These are phyloP conservation scores for Quadriops clusia DNA, from an alignment of 2,888 invertebrate genomes.

Conservation along the genomic window DNA sequence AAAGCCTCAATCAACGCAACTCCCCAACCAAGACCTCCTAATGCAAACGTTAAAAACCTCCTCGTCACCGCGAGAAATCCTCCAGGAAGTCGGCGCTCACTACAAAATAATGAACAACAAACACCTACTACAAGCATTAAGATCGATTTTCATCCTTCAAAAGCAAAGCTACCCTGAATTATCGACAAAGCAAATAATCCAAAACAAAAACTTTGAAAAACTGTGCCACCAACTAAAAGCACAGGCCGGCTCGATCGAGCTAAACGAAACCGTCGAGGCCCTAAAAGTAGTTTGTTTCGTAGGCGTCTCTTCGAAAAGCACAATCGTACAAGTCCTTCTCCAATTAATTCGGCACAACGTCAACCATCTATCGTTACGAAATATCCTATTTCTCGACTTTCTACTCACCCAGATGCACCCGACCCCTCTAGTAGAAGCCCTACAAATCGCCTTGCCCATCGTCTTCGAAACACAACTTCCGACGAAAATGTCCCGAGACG, in stretches of 20 bases:
- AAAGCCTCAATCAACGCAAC: slow-evolving; percentile 6
- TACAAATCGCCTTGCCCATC: slow-evolving; percentile 52
- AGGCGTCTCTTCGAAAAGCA: slow-evolving; percentile 44
- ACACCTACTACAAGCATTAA: slow-evolving; percentile 46
- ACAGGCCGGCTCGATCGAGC: slow-evolving; percentile 41
- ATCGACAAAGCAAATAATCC: slow-evolving; percentile 37
- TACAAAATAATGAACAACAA: slow-evolving; percentile 39
- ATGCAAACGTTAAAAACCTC: slow-evolving; percentile 39
- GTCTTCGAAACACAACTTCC: slow-evolving; percentile 53
- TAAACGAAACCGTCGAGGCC: slow-evolving; percentile 45
- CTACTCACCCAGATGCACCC: slow-evolving; percentile 40
- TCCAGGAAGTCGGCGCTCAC: slow-evolving; percentile 38
- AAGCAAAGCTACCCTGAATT: slow-evolving; percentile 37
- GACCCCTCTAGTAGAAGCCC: slow-evolving; percentile 49
- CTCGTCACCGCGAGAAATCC: slow-evolving; percentile 34
- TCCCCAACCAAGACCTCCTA: slow-evolving; percentile 34
- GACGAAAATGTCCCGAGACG: slow-evolving; percentile 44
- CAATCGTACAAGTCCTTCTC: slow-evolving; percentile 49
- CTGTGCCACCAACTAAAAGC: slow-evolving; percentile 47
- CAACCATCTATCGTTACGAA: slow-evolving; percentile 46
- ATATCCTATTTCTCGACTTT: slow-evolving; percentile 52
- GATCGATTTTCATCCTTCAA: slow-evolving; percentile 43
- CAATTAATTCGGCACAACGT: slow-evolving; percentile 50
- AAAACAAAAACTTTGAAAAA: slow-evolving; percentile 44
- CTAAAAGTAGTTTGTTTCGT: slow-evolving; percentile 47